Percentiles rank a stretch among this genome's conserved stretches.
Evolutionary conservation across 2,113 vertebrate genomes (phyloP).

Genomic region (Oceanodroma tethys): DNA sequence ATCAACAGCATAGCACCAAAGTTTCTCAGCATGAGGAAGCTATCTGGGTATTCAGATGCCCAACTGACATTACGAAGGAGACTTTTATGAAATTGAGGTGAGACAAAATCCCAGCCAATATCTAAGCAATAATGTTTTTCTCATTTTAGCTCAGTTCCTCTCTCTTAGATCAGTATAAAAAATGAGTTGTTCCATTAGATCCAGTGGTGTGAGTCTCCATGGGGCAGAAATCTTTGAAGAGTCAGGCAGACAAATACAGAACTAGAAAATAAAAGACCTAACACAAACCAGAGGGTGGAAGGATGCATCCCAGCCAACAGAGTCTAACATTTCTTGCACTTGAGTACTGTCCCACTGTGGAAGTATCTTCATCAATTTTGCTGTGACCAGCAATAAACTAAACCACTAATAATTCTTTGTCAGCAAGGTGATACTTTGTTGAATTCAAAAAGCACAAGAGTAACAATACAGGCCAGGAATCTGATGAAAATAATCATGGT

Average conservation of each 20-base stretch:
- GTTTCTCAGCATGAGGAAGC: not conserved
- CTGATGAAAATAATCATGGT: not conserved
- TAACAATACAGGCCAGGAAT: not conserved
- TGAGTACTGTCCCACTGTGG: not conserved
- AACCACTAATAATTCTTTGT: not conserved
- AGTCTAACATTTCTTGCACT: not conserved
- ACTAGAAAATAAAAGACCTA: not conserved
- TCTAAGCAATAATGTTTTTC: not conserved
- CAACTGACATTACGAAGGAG: not conserved
- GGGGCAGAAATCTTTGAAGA: not conserved
- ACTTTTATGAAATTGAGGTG: not conserved
- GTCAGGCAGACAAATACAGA: not conserved
- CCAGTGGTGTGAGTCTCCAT: not conserved
- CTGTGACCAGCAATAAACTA: not conserved
- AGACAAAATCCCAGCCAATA: not conserved
- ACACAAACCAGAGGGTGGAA: not conserved
- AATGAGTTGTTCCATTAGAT: not conserved
- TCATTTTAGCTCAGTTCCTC: not conserved
- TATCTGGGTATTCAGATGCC: not conserved
- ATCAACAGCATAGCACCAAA: not conserved
- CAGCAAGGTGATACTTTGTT: not conserved
- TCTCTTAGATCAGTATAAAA: not conserved
- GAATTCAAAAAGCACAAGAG: not conserved
- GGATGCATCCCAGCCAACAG: not conserved
- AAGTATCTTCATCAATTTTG: not conserved